Conservation (phyloP, 2,113 vertebrate species). For the Vidua macroura region DNA sequence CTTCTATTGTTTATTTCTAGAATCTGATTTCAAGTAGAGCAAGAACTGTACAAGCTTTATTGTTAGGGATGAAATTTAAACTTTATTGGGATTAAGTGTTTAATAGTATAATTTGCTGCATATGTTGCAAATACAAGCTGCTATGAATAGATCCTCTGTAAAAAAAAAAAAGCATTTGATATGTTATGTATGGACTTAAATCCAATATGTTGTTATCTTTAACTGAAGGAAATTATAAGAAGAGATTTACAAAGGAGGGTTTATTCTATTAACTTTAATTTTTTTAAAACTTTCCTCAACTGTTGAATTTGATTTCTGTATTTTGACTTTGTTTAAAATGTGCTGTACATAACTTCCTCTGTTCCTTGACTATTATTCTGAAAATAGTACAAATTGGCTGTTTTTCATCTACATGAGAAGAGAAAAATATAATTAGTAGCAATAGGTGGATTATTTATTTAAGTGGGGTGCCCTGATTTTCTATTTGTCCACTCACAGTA, state of each 20-base stretch:
- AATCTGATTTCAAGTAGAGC: slow-evolving; percentile 38
- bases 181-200: slow-evolving; percentile 61
- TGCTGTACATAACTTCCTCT: neutral
- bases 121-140: slow-evolving; percentile 51
- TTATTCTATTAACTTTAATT: slow-evolving; percentile 56
- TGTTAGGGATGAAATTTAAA: slow-evolving; percentile 65
- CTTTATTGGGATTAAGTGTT: slow-evolving; percentile 72
- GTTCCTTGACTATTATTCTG: slow-evolving; percentile 15
- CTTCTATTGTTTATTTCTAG: slow-evolving; percentile 38
- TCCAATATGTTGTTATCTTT: slow-evolving; percentile 63
- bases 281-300: slow-evolving; percentile 23
- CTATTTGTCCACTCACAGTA: slow-evolving; percentile 1
- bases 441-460: slow-evolving; percentile 28
- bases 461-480: neutral
- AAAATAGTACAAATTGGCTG: slow-evolving; percentile 17
- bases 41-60: slow-evolving; percentile 44
- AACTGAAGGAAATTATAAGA: slow-evolving; percentile 52
- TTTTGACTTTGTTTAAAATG: slow-evolving; percentile 1
- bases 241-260: slow-evolving; percentile 12
- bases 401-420: neutral
- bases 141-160: slow-evolving; percentile 68
- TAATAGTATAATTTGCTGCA: slow-evolving; percentile 72
- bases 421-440: slow-evolving; percentile 8
- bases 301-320: slow-evolving; percentile 16
- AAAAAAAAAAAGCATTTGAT: slow-evolving; percentile 36